Base-by-base conservation (phyloP, 2,113 vertebrate genomes). In the Rhinichthys klamathensis region DNA sequence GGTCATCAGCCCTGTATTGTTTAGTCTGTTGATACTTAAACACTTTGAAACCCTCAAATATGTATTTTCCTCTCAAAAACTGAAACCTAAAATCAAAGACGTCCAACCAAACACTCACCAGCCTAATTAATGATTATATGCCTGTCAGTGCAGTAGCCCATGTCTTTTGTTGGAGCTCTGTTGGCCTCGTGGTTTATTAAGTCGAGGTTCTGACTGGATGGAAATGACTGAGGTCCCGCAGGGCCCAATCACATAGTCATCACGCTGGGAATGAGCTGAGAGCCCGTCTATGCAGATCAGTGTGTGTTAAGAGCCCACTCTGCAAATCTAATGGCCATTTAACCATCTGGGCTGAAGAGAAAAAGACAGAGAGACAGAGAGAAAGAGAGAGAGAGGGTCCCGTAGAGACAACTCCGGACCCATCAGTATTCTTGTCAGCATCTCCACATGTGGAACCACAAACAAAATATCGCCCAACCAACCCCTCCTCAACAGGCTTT, bases 361-460 rank as follows among this genome's bases (percentile, higher is more conserved):
- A 38, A 75, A 12, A 80, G 83, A 54, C 60, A 51, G 18, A 82
- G n/a, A 23, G 54, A 73, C 4, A 69, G 70, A 70, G 78, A 44
- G n/a, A 44, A 11, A 85, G 49, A 70, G 49, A 61, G 23, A 84
- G 51, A 83, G 54, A 54, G 72, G 75, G 65, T 32, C 87, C 85
- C 87, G 80, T 74, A 78, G 72, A 76, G 89, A 92, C 82, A 69
- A 90, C 86, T 82, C 86, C 0, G 32, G 88, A 88, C 86, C 72
- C 80, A 92, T 93, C 93, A 93, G 93, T 92, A 94, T 94, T 94
- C 93, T 72, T 90, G 92, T 94, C 94, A 92, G 91, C 89, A 89
- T 85, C 91, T 90, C 86, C 82, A 91, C 87, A 92, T 91, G 87
- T 93, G 92, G 89, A 92, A 89, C 91, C 91, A 80, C 78, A 82